phyloP scores from a whole-genome alignment of 2,888 invertebrate species.

The Sesia apiformis region DNA sequence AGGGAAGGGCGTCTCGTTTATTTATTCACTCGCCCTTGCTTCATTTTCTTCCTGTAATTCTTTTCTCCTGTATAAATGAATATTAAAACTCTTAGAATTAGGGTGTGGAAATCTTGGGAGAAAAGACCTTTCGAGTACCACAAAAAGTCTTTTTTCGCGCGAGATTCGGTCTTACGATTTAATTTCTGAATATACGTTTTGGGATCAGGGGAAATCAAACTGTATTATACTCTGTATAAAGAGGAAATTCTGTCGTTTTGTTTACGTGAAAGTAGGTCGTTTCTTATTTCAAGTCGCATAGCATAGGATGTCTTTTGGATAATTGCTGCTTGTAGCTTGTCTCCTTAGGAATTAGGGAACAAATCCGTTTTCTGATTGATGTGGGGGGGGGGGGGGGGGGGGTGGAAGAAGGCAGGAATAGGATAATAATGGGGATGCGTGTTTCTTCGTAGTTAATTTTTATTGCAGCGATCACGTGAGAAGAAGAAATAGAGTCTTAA shows the following conservation, averaged over 20 bases:
- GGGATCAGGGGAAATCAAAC: not conserved
- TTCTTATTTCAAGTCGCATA: constrained; percentile 13
- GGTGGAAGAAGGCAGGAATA: constrained; percentile 11
- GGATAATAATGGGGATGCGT: constrained; percentile 21
- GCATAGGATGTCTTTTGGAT: constrained; percentile 45
- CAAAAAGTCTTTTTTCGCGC: constrained; percentile 25
- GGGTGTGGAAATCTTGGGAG: constrained; percentile 21
- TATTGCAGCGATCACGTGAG: constrained; percentile 26
- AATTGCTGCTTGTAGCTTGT: constrained; percentile 70
- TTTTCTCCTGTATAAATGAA: constrained; percentile 66
- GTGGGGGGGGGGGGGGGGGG: too few species aligned
- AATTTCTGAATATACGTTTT: constrained; percentile 22
- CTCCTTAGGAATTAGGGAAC: constrained; percentile 64
- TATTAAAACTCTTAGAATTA: constrained; percentile 59
- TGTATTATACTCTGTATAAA: constrained; percentile 22
- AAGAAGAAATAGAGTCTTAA: not conserved
- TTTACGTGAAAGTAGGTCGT: constrained; percentile 7
- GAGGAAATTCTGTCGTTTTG: constrained; percentile 12
- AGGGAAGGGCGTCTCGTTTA: constrained; percentile 40
- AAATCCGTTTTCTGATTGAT: constrained; percentile 69
- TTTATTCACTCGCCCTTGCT: constrained; percentile 63
- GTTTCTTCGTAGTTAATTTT: constrained; percentile 47
- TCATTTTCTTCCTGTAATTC: constrained; percentile 70
- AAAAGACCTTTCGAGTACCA: constrained; percentile 21
- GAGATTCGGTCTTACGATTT: constrained; percentile 23